Evolutionary conservation across 2,888 invertebrate genomes (phyloP).

Genomic region (Aporophyla nigra): DNA sequence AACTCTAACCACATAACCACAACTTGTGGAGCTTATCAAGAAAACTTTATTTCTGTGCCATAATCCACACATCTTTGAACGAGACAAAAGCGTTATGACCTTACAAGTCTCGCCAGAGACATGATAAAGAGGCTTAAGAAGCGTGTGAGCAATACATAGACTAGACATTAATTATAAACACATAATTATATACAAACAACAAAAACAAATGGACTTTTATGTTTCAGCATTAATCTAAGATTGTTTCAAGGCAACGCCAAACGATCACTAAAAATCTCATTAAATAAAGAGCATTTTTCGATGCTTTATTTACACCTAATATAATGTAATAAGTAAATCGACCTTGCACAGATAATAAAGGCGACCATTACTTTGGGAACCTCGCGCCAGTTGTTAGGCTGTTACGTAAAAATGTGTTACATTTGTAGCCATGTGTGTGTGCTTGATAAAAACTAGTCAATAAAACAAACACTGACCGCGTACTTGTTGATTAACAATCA

Average conservation of each 20-base stretch:
- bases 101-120: conserved; percentile 27
- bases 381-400: conserved; percentile 81
- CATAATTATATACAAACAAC: conserved; percentile 39
- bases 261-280: conserved; percentile 56
- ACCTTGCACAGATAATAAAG: conserved; percentile 82
- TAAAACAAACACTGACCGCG: conserved; percentile 76
- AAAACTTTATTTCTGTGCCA: conserved; percentile 12
- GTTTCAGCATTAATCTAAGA: conserved; percentile 34
- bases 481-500: conserved; percentile 75
- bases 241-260: conserved; percentile 55
- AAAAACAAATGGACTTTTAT: conserved; percentile 35
- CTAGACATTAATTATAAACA: conserved; percentile 32
- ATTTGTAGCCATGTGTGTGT: conserved; percentile 73
- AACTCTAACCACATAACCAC: background rate
- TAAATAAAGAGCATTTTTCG: conserved; percentile 66
- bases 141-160: conserved; percentile 27
- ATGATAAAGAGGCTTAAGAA: conserved; percentile 21
- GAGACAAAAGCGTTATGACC: conserved; percentile 26
- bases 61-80: conserved; percentile 30
- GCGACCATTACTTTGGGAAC: conserved; percentile 80
- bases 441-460: conserved; percentile 80
- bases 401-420: conserved; percentile 83
- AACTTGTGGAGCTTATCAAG: conserved; percentile 1
- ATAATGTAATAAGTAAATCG: conserved; percentile 69
- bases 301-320: conserved; percentile 65